Percentiles rank a stretch among this genome's conserved stretches.
Conservation (phyloP, 2,888 invertebrate species). For the Chesias legatella region DNA sequence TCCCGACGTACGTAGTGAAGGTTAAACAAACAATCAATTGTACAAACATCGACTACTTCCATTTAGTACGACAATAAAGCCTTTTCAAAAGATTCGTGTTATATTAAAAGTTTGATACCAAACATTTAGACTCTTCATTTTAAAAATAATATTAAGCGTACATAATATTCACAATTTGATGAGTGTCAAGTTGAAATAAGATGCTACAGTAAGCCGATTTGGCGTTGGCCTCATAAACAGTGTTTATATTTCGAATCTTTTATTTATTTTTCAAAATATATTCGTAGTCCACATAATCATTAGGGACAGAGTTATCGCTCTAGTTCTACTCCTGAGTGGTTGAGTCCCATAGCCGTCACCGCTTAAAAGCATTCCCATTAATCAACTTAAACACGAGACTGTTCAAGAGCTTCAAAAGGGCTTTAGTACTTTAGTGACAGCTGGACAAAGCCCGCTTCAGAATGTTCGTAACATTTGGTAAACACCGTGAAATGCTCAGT, state of each 20-base stretch:
- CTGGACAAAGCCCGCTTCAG: not conserved
- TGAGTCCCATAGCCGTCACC: constrained; percentile 9
- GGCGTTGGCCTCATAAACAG: constrained; percentile 11
- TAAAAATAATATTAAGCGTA: too few species aligned
- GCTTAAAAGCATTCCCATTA: constrained; percentile 19
- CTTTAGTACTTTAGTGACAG: constrained; percentile 1
- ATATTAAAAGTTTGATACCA: too few species aligned
- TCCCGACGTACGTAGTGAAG: too few species aligned
- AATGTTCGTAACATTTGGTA: not conserved
- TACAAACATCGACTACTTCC: too few species aligned
- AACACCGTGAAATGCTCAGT: not conserved
- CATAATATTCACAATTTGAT: too few species aligned
- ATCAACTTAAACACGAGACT: constrained; percentile 19
- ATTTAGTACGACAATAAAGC: too few species aligned
- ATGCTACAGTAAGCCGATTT: not conserved
- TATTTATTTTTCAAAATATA: too few species aligned
- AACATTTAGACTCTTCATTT: too few species aligned
- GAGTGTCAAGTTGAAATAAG: too few species aligned
- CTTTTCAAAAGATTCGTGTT: too few species aligned
- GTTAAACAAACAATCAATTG: too few species aligned
- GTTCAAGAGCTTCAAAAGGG: constrained; percentile 12
- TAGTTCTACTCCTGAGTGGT: constrained; percentile 1
- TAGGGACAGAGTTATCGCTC: constrained; percentile 10
- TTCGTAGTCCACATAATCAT: not conserved
- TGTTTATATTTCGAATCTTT: constrained; percentile 12